Evolutionary conservation across 2,797 vertebrate genomes (phyloP).

Genomic region (Sebastes iracundus): DNA sequence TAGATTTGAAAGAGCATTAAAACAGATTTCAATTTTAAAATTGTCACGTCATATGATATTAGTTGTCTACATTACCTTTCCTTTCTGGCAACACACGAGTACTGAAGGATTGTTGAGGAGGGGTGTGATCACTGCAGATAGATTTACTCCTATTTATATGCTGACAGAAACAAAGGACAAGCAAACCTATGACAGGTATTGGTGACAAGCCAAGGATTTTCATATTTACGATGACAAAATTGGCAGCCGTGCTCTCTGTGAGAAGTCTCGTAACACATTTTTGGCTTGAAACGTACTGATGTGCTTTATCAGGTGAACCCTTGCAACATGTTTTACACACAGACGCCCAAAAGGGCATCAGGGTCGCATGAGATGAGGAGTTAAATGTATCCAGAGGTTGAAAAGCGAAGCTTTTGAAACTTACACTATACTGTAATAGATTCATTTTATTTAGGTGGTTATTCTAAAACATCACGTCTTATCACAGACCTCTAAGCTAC

Average conservation of each 20-base stretch:
- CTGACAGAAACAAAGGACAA: conserved; percentile 51
- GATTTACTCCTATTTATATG: conserved; percentile 73
- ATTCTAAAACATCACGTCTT: neutral
- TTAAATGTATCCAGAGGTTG: neutral
- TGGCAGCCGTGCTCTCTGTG: conserved; percentile 40
- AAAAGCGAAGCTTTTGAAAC: neutral
- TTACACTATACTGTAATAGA: neutral
- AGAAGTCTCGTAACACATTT: conserved; percentile 34
- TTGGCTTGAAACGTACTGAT: conserved; percentile 44
- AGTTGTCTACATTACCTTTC: conserved; percentile 57
- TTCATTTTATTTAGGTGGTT: neutral
- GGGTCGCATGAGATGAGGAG: neutral
- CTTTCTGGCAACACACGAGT: conserved; percentile 12
- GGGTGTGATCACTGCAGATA: conserved; percentile 33
- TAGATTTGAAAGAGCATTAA: neutral
- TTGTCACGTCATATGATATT: neutral
- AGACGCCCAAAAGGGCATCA: neutral
- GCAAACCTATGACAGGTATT: conserved; percentile 58
- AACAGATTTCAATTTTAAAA: neutral
- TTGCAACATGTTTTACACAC: conserved; percentile 21
- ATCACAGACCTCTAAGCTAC: neutral
- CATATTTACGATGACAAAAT: conserved; percentile 36
- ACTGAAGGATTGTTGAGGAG: conserved; percentile 29
- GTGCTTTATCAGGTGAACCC: conserved; percentile 25
- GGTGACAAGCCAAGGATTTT: conserved; percentile 58